Evolutionary conservation across 2,113 vertebrate species (phyloP), one percentile per base, ranked within the genome.

Genomic region (Heterotilapia buettikoferi): DNA sequence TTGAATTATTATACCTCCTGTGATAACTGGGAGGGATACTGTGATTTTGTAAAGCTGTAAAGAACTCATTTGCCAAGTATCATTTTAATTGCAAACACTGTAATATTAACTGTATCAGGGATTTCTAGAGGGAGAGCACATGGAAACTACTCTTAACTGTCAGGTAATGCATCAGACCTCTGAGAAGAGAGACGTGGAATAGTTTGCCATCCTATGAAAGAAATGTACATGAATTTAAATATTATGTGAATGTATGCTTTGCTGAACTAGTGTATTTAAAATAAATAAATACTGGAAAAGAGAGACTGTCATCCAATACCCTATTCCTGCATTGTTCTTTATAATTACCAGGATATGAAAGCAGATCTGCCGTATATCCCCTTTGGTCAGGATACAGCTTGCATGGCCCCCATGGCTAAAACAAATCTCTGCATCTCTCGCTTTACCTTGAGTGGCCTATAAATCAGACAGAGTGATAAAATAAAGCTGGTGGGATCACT

Each of bases 41-140:
- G 95, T 95, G 94, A 95, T 93, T 95, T 91, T 89, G 83, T 84
- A 91, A 92, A 86, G 81, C 82, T 68, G 5, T 26, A 81, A 63
- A 86, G 26, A 76, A 80, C 83, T 87, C 19, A 19, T 91, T 92
- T 91, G 80, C 40, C 63, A 43, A 61, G 66, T 88, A 71, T 90
- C 45, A 56, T 84, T 92, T 94, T 18, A 73, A 85, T 59, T 87
- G 84, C 80, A 66, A 89, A 87, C 89, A 92, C 93, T 92, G 93
- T 93, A 89, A 93, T 61, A 80, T 82, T 7, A 80, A 84, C 38
- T 87, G 11, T 86, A 92, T 95, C 93, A 94, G 95, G 93, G 93
- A 94, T 90, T 76, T 83, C 24, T 59, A 14, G 40, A 56, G 18
- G 43, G 57, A 83, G 6, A 85, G 33, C 29, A 73, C 29, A 66